Conservation (phyloP, 1,140 invertebrate genomes). For the Tetranychus cinnabarinus region DNA sequence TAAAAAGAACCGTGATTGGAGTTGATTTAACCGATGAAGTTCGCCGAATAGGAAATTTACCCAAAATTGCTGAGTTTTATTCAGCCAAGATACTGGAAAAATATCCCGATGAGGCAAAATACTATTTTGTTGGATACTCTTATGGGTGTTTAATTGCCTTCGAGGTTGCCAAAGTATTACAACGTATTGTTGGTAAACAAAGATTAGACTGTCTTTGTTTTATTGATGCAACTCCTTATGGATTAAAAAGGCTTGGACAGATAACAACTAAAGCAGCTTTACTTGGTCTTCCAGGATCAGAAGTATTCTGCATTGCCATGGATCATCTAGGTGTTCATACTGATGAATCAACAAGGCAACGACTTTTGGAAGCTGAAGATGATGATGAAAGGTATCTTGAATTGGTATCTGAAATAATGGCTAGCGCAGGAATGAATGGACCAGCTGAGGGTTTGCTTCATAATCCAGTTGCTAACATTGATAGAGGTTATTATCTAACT, state of each 20-base stretch:
- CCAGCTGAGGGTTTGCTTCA: not conserved
- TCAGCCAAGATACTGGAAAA: constrained; percentile 22
- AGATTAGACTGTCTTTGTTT: not conserved
- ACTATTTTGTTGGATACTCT: constrained; percentile 71
- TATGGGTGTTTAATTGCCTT: constrained; percentile 75
- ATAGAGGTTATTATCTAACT: not conserved
- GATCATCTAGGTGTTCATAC: not conserved
- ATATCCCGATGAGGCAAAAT: constrained; percentile 18
- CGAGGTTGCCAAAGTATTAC: constrained; percentile 45
- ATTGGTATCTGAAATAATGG: not conserved
- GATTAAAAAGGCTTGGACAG: not conserved
- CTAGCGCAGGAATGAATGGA: not conserved
- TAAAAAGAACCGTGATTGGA: constrained; percentile 57
- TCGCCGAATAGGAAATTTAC: constrained; percentile 32
- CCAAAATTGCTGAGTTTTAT: constrained; percentile 50
- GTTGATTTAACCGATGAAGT: constrained; percentile 57
- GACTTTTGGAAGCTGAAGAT: not conserved
- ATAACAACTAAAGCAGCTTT: not conserved
- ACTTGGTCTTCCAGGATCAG: not conserved
- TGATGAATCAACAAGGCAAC: not conserved
- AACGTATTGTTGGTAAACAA: not conserved
- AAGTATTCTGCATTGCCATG: not conserved
- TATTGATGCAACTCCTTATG: not conserved
- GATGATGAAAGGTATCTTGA: not conserved
- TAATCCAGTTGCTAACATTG: not conserved